Evolutionary conservation across 2,113 vertebrate species (phyloP), one percentile per base, ranked within the genome.

Genomic region (Chloropsis hardwickii): DNA sequence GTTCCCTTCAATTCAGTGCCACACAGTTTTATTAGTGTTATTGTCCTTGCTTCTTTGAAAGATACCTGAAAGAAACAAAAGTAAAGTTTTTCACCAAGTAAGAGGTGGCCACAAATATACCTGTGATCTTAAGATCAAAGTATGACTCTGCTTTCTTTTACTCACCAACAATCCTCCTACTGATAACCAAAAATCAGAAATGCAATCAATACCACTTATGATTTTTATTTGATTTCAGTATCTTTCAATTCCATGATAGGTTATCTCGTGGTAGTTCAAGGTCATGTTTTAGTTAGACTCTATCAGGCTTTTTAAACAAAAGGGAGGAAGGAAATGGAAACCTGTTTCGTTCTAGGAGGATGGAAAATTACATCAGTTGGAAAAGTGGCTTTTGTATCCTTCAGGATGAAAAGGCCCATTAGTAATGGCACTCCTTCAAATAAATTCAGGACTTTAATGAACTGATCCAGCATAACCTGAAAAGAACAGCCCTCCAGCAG

Each of bases 31-130:
- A 81, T 69, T 87, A 89, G 74, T 44, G 97, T 97, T 98, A 99
- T 94, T 99, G 99, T 95, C 98, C 98, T 98, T 99, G 99, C 97
- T 98, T 99, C 98, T 99, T 99, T 86, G 99, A 99, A 82, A 99
- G 98, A 97, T 99, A 99, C 98, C 99, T 99, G 94, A 35, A 97
- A 95, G 90, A 97, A 98, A 96, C 71, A 86, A 83, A 97, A 95
- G 37, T 7, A 77, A 11, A 57, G 42, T n/a, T 85, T 86, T 78
- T 92, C 39, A 73, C 10, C 64, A 84, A 47, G n/a, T 21, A 47
- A 74, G 28, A 88, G 10, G 25, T 35, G 44, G 40, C 35, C 27
- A 67, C 11, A 92, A 70, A 66, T 39, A 35, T 4, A 86, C 20
- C 19, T 14, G 57, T 11, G 37, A 42, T 9, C 21, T 73, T 50